Base-by-base conservation (phyloP, 2,113 vertebrate species). In the Sander lucioperca region DNA sequence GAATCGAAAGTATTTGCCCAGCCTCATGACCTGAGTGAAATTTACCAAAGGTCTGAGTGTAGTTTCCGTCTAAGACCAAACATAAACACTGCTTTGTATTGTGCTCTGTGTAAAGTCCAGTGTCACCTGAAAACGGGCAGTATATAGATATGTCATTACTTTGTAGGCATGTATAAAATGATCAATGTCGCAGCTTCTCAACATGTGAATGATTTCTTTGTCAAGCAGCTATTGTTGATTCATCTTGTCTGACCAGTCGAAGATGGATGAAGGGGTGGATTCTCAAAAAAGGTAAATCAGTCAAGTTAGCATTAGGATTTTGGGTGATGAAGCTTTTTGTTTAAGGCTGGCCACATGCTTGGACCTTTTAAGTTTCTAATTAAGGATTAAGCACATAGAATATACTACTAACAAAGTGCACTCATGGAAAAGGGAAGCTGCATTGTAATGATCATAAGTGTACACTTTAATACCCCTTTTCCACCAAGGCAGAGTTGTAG, bases 251-350 rank as follows among this genome's bases (percentile, higher is more conserved):
- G 82, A 93, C 16, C 51, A 30, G 70, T 83, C n/a, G 69, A 80
- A 82, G 25, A 85, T 90, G 83, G 85, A 91, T 30, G 63, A 87
- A 80, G 30, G 3, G 3, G 91, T 91, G 92, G 85, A 93, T 66
- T 88, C 86, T 74, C 89, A 91, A 53, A 77, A 0, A 58, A 91
- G 91, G 93, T 94, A 74, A 88, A 79, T 6, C 16, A 53, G 23
- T 16, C 6, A 13, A 16, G 30, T 64, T 67, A 77, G 21, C 12
- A 15, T 16, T 21, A 59, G 36, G 4, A 47, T 51, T 19, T 7
- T 47, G 15, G 68, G 50, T 53, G 12, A 16, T 43, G 10, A 50
- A 13, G 21, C 10, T 11, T 45, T 77, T 71, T 21, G 5, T 13
- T 56, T 6, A 51, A 15, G 6, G n/a, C 18, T 62, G 23, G 8